phyloP scores from a whole-genome alignment of 23 tunicate genomes.

The Styela plicata region DNA sequence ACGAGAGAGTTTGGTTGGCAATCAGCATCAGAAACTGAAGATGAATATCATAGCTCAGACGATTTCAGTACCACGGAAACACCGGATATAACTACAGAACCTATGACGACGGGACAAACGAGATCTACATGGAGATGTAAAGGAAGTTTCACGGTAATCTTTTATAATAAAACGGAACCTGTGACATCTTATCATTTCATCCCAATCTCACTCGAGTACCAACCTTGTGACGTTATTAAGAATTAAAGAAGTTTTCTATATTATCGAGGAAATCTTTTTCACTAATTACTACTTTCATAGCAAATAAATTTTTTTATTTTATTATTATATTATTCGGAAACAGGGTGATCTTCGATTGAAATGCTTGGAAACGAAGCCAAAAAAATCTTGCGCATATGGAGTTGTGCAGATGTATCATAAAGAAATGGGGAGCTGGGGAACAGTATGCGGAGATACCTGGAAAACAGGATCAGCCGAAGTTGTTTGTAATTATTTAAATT shows the following conservation, averaged over 20 bases:
- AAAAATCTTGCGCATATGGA: constrained; percentile 44
- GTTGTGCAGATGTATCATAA: constrained; percentile 67
- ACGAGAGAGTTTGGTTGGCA: constrained; percentile 35
- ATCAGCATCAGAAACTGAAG: background rate
- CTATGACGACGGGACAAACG: background rate
- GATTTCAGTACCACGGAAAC: background rate
- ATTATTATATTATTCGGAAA: no score
- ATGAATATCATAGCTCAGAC: constrained; percentile 16
- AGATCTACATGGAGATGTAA: constrained; percentile 51
- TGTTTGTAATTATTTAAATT: constrained; percentile 71
- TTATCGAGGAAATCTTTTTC: no score
- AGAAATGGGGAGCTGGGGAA: constrained; percentile 65
- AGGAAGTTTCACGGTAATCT: constrained; percentile 92
- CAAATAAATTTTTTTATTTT: no score
- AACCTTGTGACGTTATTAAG: no score
- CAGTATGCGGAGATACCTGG: constrained; percentile 63
- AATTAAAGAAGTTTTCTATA: no score
- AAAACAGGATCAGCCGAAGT: constrained; percentile 42
- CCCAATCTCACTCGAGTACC: no score
- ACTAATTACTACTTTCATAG: no score
- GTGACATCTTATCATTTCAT: no score
- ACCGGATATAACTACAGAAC: background rate
- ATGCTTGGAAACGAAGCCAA: constrained; percentile 28
- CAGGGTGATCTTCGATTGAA: constrained; percentile 70
- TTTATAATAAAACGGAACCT: no score